Evolutionary conservation across 1,140 invertebrate genomes (phyloP).

Genomic region (Rhynchophorus ferrugineus): DNA sequence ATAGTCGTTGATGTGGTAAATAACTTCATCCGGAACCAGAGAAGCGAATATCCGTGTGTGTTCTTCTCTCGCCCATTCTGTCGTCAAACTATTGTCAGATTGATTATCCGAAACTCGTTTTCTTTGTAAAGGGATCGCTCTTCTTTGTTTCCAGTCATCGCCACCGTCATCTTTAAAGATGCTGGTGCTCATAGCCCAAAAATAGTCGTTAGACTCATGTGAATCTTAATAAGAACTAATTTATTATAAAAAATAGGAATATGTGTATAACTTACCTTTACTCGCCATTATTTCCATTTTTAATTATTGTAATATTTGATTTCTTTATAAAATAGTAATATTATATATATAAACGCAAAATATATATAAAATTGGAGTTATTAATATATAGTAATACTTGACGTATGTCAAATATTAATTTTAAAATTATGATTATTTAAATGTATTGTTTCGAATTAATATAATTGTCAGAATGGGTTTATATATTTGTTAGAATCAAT

Average conservation of each 20-base stretch:
- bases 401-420: no score
- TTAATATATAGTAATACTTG: no score
- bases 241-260: not conserved
- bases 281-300: conserved; percentile 8
- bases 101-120: not conserved
- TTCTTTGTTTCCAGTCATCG: conserved; percentile 23
- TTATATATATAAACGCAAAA: no score
- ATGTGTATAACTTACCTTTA: not conserved
- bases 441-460: no score
- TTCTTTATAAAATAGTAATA: no score
- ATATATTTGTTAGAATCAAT: no score
- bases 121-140: conserved; percentile 15
- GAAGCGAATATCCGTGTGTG: conserved; percentile 51
- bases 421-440: no score
- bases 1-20: conserved; percentile 48
- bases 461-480: no score
- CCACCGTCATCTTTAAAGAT: conserved; percentile 10
- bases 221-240: not conserved
- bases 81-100: not conserved
- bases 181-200: conserved; percentile 6
- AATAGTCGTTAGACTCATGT: conserved; percentile 10
- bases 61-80: conserved; percentile 12
- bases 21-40: conserved; percentile 55
- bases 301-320: no score
- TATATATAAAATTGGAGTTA: no score